Evolutionary conservation across 2,113 vertebrate genomes (phyloP).

Genomic region (Gymnorhina tibicen): DNA sequence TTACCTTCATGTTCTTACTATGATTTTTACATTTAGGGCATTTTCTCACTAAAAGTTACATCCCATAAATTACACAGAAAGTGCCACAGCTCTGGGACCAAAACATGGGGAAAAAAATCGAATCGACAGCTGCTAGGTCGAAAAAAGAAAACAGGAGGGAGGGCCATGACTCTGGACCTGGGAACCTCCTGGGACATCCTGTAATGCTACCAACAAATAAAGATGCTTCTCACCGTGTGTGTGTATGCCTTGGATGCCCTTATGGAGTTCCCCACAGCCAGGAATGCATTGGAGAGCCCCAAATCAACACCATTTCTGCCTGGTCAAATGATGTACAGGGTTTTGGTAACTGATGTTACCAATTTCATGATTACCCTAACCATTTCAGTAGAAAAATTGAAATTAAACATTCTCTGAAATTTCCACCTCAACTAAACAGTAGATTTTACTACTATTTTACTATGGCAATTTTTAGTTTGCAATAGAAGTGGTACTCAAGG

Average conservation of each 20-base stretch:
- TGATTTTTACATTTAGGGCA: not conserved
- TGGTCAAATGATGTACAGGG: not conserved
- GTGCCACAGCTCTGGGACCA: not conserved
- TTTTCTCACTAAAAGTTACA: not conserved
- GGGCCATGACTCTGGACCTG: not conserved
- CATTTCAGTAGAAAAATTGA: not conserved
- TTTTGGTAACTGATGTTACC: not conserved
- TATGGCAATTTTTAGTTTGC: slow-evolving; percentile 5
- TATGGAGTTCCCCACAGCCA: not conserved
- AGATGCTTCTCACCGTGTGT: fast-evolving
- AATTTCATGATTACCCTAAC: not conserved
- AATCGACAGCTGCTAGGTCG: not conserved
- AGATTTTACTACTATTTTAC: not conserved
- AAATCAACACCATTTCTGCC: not conserved
- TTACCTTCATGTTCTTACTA: not conserved
- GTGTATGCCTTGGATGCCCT: not conserved
- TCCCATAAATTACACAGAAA: not conserved
- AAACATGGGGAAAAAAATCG: not conserved
- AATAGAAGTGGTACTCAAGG: not conserved
- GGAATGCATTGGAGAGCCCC: fast-evolving
- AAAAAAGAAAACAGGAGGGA: not conserved
- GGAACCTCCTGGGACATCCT: not conserved
- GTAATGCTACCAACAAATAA: not conserved
- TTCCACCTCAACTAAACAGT: not conserved
- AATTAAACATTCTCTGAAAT: not conserved